Base-by-base conservation (phyloP, 1,140 invertebrate genomes). In the Pseudomyrmex cubaensis region DNA sequence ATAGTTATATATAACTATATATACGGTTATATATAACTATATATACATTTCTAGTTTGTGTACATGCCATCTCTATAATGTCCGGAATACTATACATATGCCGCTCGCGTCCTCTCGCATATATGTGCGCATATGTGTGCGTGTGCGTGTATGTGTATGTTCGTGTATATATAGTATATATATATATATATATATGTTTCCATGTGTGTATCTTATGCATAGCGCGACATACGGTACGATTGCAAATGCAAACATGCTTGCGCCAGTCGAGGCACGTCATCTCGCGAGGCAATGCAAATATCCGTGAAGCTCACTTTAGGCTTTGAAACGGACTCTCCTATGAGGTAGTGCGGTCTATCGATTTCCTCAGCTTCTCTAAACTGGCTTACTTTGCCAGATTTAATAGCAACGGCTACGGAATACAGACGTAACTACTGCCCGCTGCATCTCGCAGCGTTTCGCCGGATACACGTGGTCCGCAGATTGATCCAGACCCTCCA, bases 191-290 rank as follows among this genome's bases (percentile, higher is more conserved):
- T 86, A 84, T 82, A 77, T 78, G 50, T 70, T 62, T 56, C 82
- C 48, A 62, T 85, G 61, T 67, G 63, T 78, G 64, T 82, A 77
- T 70, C 82, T 77, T 59, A 35, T 22, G 57, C 63, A 86, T 69
- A 75, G 57, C 59, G 78, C 83, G 73, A 89, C 90, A 91, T 92
- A 90, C 90, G 88, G 85, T 83, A 89, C 85, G 77, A 90, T 88
- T 90, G 87, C 87, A 89, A 86, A 90, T 90, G 87, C 87, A 91
- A 83, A 85, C 80, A 84, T 82, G 87, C 82, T 83, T 87, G 70
- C 75, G 80, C 59, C 84, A 75, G 73, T 50, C 85, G 83, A 83
- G 83, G 84, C 80, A 64, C 83, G 75, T 83, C 76, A 85, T 86
- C 78, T 78, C 74, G 74, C 74, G 76, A 87, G 50, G 25, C 83